Evolutionary conservation across 1,140 invertebrate genomes (phyloP).

Genomic region (Oreohelix idahoensis): DNA sequence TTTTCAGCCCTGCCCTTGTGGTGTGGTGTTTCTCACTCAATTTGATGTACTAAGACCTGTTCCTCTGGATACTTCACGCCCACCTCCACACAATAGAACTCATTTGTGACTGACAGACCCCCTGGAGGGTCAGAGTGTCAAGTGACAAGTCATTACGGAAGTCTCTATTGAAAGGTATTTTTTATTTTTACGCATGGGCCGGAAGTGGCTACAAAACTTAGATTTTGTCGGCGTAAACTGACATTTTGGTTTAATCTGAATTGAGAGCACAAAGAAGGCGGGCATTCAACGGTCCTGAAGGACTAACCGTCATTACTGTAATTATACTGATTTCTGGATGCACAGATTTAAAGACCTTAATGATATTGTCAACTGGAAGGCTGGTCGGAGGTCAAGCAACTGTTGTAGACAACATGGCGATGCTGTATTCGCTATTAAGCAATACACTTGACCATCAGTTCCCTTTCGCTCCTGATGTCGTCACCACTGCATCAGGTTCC

Average conservation of each 20-base stretch:
- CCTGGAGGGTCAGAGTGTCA: not conserved
- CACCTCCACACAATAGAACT: not conserved
- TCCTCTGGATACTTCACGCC: not conserved
- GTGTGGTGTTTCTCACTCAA: too few relatives aligned
- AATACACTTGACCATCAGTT: too few relatives aligned
- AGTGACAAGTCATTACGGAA: not conserved
- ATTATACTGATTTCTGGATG: not conserved
- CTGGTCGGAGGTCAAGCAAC: too few relatives aligned
- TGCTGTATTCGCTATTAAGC: too few relatives aligned
- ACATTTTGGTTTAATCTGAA: not conserved
- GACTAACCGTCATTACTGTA: not conserved
- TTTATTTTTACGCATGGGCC: not conserved
- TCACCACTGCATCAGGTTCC: too few relatives aligned
- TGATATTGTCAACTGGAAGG: not conserved
- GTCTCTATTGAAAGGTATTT: not conserved
- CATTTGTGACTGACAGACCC: not conserved
- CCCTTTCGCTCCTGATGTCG: too few relatives aligned
- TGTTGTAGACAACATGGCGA: too few relatives aligned
- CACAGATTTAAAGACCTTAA: not conserved
- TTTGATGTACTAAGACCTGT: too few relatives aligned
- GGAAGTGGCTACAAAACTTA: not conserved
- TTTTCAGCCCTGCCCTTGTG: too few relatives aligned
- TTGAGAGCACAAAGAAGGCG: not conserved
- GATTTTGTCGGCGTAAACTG: not conserved
- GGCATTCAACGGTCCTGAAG: not conserved